These are phyloP conservation scores for Myotis yumanensis DNA, from an alignment of 2,113 vertebrate genomes.

Conservation along the genomic window DNA sequence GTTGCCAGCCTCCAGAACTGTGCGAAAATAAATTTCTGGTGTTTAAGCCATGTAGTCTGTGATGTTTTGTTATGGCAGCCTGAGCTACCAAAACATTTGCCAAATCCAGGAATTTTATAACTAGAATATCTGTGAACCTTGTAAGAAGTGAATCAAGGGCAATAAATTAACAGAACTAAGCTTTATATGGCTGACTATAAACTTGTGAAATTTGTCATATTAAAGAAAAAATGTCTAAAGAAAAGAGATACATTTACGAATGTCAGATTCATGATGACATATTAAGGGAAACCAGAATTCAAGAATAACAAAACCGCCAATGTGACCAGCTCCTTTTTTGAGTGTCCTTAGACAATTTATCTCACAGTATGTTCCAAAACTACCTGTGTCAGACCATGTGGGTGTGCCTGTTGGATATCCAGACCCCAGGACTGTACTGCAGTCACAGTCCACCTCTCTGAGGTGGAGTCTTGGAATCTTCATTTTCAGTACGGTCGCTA, in stretches of 20 bases:
- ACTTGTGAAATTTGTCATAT: neutral
- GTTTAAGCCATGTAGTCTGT: neutral
- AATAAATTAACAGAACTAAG: conserved; percentile 9
- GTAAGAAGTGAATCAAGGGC: conserved; percentile 17
- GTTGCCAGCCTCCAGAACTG: neutral
- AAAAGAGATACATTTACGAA: neutral
- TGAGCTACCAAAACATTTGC: neutral
- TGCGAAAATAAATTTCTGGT: neutral
- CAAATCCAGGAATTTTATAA: neutral
- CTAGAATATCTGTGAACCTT: conserved; percentile 8
- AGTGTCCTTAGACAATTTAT: neutral
- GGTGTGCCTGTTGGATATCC: neutral
- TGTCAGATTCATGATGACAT: neutral
- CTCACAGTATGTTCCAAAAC: neutral
- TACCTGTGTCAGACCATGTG: neutral
- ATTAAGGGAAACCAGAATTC: conserved; percentile 9
- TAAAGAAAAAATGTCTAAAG: neutral
- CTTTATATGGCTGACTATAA: neutral
- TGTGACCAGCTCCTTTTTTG: neutral
- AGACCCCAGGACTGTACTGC: neutral
- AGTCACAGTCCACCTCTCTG: neutral
- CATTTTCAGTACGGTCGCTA: neutral
- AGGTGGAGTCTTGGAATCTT: neutral
- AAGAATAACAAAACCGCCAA: neutral
- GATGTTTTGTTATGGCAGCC: neutral